A percentile compares a stretch with the other conserved stretches of the same genome.
phyloP scores from a whole-genome alignment of 53 echinoderm and acorn worm genomes.

The Henricia sp. region DNA sequence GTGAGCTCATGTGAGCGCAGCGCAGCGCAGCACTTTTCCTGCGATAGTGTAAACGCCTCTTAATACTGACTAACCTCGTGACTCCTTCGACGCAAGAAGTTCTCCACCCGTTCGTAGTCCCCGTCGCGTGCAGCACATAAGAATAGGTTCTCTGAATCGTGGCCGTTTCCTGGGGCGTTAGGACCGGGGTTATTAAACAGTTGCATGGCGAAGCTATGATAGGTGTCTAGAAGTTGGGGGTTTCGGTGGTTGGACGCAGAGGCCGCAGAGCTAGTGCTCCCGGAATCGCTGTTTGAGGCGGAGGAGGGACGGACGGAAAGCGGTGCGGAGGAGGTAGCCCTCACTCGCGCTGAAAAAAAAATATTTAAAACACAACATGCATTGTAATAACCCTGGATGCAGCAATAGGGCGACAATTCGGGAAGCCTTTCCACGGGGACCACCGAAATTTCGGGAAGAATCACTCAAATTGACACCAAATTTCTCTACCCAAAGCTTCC shows the following conservation, averaged over 20 bases:
- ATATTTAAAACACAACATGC: too few species aligned
- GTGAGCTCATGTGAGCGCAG: too few species aligned
- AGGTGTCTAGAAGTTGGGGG: conserved; percentile 77
- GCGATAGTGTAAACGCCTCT: background rate
- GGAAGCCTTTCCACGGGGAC: too few species aligned
- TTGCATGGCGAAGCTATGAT: conserved; percentile 98
- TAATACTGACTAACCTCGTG: conserved; percentile 75
- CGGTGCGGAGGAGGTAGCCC: conserved; percentile 35
- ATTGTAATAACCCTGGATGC: too few species aligned
- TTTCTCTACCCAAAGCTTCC: too few species aligned
- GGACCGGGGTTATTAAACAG: too few species aligned
- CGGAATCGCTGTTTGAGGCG: conserved; percentile 3
- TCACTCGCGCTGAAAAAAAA: conserved; percentile 9
- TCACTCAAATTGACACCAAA: too few species aligned
- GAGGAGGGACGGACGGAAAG: conserved; percentile 42
- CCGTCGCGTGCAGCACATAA: conserved; percentile 84
- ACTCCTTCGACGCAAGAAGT: conserved; percentile 78
- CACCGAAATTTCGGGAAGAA: too few species aligned
- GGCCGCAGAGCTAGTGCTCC: conserved; percentile 47
- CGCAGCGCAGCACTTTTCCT: background rate
- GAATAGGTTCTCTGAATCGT: conserved; percentile 78
- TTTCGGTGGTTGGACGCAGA: conserved; percentile 95
- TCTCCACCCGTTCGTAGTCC: conserved; percentile 78
- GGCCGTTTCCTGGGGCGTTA: conserved; percentile 66
- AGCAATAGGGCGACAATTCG: too few species aligned